These are phyloP conservation scores for Spheniscus mendiculus DNA, from an alignment of 2,113 vertebrate species.

Conservation along the genomic window DNA sequence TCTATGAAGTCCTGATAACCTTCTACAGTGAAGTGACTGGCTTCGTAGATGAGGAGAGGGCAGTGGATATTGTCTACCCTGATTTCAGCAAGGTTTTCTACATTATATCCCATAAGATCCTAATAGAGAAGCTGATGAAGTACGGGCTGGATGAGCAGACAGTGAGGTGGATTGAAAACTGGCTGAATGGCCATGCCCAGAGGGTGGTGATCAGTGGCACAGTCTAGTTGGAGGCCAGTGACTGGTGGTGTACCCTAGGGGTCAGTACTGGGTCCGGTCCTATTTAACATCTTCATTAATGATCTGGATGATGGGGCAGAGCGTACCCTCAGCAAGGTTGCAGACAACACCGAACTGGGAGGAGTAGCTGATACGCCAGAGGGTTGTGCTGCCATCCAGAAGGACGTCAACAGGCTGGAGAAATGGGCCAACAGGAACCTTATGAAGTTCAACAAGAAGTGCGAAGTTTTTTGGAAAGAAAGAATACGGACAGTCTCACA, in stretches of 20 bases:
- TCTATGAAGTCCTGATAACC: neutral
- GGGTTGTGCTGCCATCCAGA: accelerated
- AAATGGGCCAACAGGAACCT: neutral
- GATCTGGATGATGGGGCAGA: neutral
- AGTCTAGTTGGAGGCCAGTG: neutral
- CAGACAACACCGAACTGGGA: neutral
- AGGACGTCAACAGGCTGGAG: neutral
- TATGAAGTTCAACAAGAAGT: neutral
- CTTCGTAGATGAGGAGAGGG: neutral
- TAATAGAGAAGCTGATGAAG: neutral
- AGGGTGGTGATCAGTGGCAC: neutral
- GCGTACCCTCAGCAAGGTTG: neutral
- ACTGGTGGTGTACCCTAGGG: neutral
- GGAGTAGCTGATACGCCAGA: neutral
- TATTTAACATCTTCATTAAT: neutral
- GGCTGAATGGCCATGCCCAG: neutral
- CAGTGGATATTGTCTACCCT: neutral
- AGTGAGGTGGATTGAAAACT: neutral
- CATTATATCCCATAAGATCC: neutral
- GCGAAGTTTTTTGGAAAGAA: neutral
- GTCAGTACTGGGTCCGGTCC: neutral
- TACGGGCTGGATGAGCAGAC: neutral
- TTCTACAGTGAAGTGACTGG: neutral
- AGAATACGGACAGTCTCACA: neutral
- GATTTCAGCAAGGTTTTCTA: neutral